Evolutionary conservation across 2,113 vertebrate species (phyloP).

Genomic region (Chauna torquata): DNA sequence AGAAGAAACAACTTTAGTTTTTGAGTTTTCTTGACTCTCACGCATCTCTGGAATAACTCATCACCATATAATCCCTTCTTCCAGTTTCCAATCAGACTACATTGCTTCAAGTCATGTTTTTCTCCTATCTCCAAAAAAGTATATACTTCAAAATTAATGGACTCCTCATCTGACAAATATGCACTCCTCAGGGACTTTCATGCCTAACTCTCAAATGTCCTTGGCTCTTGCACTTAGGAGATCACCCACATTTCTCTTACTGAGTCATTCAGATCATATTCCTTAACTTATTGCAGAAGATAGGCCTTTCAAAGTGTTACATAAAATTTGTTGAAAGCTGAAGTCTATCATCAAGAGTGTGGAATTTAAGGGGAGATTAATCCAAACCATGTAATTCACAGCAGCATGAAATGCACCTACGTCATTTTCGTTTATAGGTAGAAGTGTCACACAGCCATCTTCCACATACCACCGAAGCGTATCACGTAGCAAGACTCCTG

Average conservation of each 20-base stretch:
- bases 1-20: not conserved
- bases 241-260: not conserved
- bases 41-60: not conserved
- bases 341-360: not conserved
- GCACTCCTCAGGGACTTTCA: not conserved
- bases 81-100: not conserved
- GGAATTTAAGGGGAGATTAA: slow-evolving; percentile 29
- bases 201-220: not conserved
- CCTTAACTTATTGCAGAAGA: not conserved
- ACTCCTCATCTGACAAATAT: not conserved
- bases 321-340: not conserved
- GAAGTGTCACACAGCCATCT: not conserved
- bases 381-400: not conserved
- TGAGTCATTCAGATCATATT: not conserved
- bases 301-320: not conserved
- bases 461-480: not conserved
- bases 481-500: slow-evolving; percentile 41
- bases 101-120: not conserved
- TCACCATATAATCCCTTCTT: not conserved
- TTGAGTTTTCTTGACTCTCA: not conserved
- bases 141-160: not conserved
- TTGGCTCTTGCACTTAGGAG: not conserved
- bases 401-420: not conserved
- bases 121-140: not conserved
- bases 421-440: not conserved